Percentiles rank a stretch among this genome's conserved stretches.
phyloP scores from a whole-genome alignment of 2,113 vertebrate species.

The Saccopteryx bilineata region DNA sequence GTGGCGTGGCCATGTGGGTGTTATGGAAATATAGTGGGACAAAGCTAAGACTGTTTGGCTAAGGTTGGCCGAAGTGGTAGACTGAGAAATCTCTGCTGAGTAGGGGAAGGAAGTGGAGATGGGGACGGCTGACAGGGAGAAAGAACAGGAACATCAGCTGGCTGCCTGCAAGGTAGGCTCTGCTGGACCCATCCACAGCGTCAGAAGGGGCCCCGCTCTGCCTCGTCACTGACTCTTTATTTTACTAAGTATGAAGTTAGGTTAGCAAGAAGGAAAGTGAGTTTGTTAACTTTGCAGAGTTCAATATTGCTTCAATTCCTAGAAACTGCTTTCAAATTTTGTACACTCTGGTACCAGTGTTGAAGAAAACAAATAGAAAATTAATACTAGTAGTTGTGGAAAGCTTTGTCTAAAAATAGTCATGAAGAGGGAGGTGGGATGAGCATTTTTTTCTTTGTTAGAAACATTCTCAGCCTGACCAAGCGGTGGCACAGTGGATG shows the following conservation, averaged over 20 bases:
- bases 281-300: neutral
- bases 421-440: neutral
- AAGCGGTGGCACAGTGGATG: too few relatives aligned
- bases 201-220: neutral
- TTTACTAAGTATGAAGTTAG: neutral
- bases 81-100: neutral
- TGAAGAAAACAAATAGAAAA: neutral
- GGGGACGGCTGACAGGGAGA: neutral
- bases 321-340: conserved; percentile 9
- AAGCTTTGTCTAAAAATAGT: conserved; percentile 19
- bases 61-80: neutral
- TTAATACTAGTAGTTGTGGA: neutral
- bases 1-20: neutral
- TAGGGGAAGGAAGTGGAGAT: neutral
- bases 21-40: neutral
- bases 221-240: neutral
- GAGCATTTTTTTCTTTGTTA: neutral
- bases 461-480: neutral
- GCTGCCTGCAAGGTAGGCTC: neutral
- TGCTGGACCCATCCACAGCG: neutral
- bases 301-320: neutral
- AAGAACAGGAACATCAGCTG: neutral
- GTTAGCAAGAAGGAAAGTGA: neutral
- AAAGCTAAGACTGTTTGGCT: neutral
- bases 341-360: neutral